Evolutionary conservation across 2,113 vertebrate species (phyloP).

Genomic region (Zingel zingel): DNA sequence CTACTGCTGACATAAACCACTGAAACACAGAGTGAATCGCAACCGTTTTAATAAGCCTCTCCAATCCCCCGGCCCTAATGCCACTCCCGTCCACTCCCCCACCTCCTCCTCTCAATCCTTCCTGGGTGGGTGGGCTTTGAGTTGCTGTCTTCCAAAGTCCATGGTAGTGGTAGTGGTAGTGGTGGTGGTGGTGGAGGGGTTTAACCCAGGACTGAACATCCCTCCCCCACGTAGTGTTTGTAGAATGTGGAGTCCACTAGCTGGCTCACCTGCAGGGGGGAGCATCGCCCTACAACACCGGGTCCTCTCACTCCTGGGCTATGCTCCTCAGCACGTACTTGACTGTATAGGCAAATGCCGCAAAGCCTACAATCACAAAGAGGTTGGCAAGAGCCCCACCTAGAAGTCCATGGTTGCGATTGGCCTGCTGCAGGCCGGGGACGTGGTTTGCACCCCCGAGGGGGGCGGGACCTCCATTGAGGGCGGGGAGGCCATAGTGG

Average conservation of each 20-base stretch:
- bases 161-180: slow-evolving; percentile 55
- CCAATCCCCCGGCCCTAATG: slow-evolving; percentile 30
- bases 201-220: slow-evolving; percentile 58
- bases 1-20: slow-evolving; percentile 62
- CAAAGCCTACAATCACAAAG: slow-evolving; percentile 98
- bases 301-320: slow-evolving; percentile 91
- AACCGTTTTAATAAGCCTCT: slow-evolving; percentile 62
- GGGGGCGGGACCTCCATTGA: slow-evolving; percentile 86
- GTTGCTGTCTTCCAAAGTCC: slow-evolving; percentile 64
- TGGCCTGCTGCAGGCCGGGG: slow-evolving; percentile 90
- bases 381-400: slow-evolving; percentile 97
- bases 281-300: slow-evolving; percentile 51
- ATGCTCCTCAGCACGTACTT: slow-evolving; percentile 99
- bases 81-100: slow-evolving; percentile 31
- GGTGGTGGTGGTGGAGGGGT: slow-evolving; percentile 51
- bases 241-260: slow-evolving; percentile 69
- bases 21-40: slow-evolving; percentile 69
- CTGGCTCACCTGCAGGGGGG: slow-evolving; percentile 57
- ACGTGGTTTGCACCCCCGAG: slow-evolving; percentile 82
- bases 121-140: slow-evolving; percentile 54
- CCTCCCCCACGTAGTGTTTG: slow-evolving; percentile 56
- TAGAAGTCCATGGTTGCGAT: slow-evolving; percentile 97
- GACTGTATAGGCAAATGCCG: slow-evolving; percentile 98
- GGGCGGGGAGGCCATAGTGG: slow-evolving; percentile 88
- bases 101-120: slow-evolving; percentile 32